phyloP scores from a whole-genome alignment of 2,113 vertebrate species.

The Rhea pennata region DNA sequence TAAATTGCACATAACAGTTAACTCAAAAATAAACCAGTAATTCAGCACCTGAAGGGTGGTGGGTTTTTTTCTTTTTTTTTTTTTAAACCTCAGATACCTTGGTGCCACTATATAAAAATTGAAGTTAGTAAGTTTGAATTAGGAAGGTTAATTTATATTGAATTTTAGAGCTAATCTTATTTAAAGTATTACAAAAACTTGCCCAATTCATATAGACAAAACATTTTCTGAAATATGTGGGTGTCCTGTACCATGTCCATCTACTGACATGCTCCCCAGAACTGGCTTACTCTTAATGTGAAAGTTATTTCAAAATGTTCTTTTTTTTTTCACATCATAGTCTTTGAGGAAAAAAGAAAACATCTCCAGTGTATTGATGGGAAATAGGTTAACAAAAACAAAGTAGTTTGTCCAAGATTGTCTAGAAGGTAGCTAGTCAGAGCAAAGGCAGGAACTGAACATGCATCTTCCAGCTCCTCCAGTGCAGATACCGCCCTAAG shows the following conservation, averaged over 20 bases:
- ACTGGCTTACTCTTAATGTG: neutral
- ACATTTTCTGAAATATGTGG: neutral
- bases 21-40: neutral
- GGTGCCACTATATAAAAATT: neutral
- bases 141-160: neutral
- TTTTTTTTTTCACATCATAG: neutral
- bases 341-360: neutral
- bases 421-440: neutral
- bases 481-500: neutral
- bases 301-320: neutral
- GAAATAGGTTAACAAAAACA: neutral
- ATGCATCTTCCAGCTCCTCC: neutral
- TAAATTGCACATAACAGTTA: neutral
- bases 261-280: neutral
- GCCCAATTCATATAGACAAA: neutral
- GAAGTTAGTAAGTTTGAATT: neutral
- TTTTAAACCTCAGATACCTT: neutral
- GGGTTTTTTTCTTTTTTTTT: neutral
- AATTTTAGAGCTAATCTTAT: neutral
- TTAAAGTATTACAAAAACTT: neutral
- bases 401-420: neutral
- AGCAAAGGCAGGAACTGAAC: neutral
- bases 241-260: fast-evolving
- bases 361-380: neutral
- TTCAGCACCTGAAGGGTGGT: neutral